Evolutionary conservation across 2,888 invertebrate genomes (phyloP), one percentile per base, ranked within the genome.

Genomic region (Netelia virgata): DNA sequence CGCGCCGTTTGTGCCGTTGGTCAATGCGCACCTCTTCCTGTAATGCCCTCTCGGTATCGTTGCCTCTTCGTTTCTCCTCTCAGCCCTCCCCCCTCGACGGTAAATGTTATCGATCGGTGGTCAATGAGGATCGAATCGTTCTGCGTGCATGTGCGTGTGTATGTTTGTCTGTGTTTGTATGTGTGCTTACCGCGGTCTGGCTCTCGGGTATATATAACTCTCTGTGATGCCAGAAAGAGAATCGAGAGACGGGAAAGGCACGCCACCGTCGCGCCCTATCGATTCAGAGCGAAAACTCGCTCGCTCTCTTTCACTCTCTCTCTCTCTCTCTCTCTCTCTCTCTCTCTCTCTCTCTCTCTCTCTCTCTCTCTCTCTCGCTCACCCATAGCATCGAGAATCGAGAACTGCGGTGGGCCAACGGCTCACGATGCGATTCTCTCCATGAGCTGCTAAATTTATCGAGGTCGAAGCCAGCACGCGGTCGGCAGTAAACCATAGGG

Each of bases 191-290:
- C n/a, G 41, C 68, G 43, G n/a, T 55, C 59, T n/a, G 14, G 47
- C 47, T 47, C 47, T 47, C 47, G 10, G 3, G 47, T 47, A 47
- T 14, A 47, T 47, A 14, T 47, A 47, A 14, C 43, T 11, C 9
- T 10, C 28, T 1, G 47, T 64, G 50, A 76, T 68, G 68, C 59
- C 11, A 18, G 69, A 68, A 23, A 43, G 55, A 63, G 68, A 36
- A 64, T 43, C 61, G 47, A 61, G 72, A 72, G 81, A 73, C 61
- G 73, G 68, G 73, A 81, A 84, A 78, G 82, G 75, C 78, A 82
- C 86, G 87, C 86, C 84, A 74, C 72, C 83, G 83, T 82, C 83
- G 83, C 85, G 86, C 87, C 87, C 87, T 87, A 86, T 82, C 86
- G 82, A 84, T 82, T 81, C 80, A 77, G 82, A 83, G 82, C 69